phyloP scores from a whole-genome alignment of 2,797 vertebrate species.

The Fistularia commersonii region DNA sequence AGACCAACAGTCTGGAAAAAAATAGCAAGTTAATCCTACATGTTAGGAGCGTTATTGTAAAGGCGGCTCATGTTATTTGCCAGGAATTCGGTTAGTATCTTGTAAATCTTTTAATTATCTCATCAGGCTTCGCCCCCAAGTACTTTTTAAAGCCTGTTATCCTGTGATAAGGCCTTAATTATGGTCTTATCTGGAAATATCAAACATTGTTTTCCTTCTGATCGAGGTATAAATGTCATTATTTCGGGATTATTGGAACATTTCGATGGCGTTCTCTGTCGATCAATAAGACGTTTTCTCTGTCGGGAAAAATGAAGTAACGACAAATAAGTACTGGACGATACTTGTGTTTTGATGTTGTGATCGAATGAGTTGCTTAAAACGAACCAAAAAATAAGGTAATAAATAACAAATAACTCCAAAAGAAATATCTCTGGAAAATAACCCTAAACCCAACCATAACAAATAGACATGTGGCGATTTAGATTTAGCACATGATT shows the following conservation, averaged over 20 bases:
- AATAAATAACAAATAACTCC: neutral
- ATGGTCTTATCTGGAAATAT: constrained; percentile 17
- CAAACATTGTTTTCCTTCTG: constrained; percentile 13
- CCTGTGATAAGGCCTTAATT: constrained; percentile 35
- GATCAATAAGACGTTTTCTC: neutral
- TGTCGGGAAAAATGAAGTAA: neutral
- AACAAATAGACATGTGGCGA: too few species aligned
- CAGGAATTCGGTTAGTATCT: constrained; percentile 28
- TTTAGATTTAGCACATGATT: too few species aligned
- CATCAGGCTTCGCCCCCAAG: constrained; percentile 17
- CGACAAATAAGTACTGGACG: neutral
- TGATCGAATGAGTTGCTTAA: neutral
- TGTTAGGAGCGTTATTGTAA: too few species aligned
- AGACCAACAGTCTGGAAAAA: constrained; percentile 19
- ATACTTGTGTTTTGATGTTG: neutral
- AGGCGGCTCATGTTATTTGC: constrained; percentile 4
- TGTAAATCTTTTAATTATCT: constrained; percentile 36
- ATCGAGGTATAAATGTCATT: constrained; percentile 2
- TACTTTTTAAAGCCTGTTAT: constrained; percentile 18
- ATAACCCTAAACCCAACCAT: too few species aligned
- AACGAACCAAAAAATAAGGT: neutral
- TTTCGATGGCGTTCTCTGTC: neutral
- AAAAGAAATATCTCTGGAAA: neutral
- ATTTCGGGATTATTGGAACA: neutral
- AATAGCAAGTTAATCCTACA: too few species aligned